Conservation (phyloP, 2,113 vertebrate species). For the Turdus rufiventris region DNA sequence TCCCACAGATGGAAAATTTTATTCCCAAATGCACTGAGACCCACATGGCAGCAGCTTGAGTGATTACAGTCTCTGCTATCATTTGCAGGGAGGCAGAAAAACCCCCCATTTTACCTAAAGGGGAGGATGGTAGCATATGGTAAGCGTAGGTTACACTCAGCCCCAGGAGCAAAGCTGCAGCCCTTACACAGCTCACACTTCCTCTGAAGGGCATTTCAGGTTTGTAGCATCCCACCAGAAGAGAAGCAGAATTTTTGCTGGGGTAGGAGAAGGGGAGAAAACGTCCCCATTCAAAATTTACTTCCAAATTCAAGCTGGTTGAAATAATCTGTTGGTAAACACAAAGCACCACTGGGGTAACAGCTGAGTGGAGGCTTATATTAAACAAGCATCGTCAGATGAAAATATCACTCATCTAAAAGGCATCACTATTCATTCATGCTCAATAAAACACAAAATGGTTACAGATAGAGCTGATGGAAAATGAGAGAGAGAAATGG, state of each 20-base stretch:
- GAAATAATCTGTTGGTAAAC: constrained; percentile 36
- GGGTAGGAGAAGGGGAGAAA: background rate
- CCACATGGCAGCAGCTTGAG: background rate
- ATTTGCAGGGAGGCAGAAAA: background rate
- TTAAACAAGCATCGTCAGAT: constrained; percentile 37
- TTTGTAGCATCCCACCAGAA: fast-evolving
- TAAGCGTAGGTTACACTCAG: background rate
- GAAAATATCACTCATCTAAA: constrained; percentile 55
- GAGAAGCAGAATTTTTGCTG: background rate
- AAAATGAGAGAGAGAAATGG: constrained; percentile 32
- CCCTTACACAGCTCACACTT: background rate
- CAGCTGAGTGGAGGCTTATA: background rate
- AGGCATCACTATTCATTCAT: constrained; percentile 57
- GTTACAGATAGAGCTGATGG: constrained; percentile 49
- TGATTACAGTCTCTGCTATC: background rate
- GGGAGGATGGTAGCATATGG: background rate
- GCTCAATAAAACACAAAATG: constrained; percentile 64
- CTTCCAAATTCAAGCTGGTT: background rate
- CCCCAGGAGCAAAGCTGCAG: background rate
- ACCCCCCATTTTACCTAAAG: background rate
- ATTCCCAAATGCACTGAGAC: background rate
- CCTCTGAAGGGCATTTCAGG: fast-evolving
- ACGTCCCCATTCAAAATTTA: background rate
- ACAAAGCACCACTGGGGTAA: background rate
- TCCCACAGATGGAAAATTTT: background rate